Base-by-base conservation (phyloP, 1,140 invertebrate species). In the Ephestia elutella region DNA sequence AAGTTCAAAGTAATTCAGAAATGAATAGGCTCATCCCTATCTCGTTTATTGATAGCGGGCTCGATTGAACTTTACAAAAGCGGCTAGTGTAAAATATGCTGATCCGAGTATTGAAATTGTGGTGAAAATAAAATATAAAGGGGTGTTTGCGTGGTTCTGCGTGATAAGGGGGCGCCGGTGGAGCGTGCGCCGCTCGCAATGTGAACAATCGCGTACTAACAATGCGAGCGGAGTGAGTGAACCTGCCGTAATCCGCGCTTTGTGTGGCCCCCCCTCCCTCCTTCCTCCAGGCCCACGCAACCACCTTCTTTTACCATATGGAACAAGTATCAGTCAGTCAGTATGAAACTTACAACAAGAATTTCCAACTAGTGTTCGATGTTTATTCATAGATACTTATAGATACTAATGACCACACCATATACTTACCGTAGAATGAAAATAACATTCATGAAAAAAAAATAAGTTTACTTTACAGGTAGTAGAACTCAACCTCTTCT, bases 41-140 rank as follows among this genome's bases (percentile, higher is more conserved):
- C 58, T 66, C 62, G 76, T 77, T 75, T 72, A 75, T 66, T 65
- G 76, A 80, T 77, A 80, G 60, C 68, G 62, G 59, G 68, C 62
- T 77, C 73, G 76, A 82, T 75, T 65, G 71, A 73, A 71, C 72
- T 60, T 66, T 66, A 84, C 80, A 86, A 50, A 79, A 76, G 64
- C 62, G 63, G 56, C 30, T 51, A 57, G 51, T 49, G 70, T 83
- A 83, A 83, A 85, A 82, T 84, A 86, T 83, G 83, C 70, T 85
- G 77, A 86, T 83, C 82, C 78, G 68, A 76, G 30, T 32, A 83
- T 83, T 83, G 77, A 79, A 83, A 78, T 65, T 71, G 69, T 70
- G 70, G 66, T 60, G 71, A 70, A 69, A 75, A 78, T 73, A 73
- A 71, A 77, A 63, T 71, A 63, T 63, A 80, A 84, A 80, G 83